Base-by-base conservation (phyloP, 2,797 vertebrate genomes). In the Typhlichthys subterraneus region DNA sequence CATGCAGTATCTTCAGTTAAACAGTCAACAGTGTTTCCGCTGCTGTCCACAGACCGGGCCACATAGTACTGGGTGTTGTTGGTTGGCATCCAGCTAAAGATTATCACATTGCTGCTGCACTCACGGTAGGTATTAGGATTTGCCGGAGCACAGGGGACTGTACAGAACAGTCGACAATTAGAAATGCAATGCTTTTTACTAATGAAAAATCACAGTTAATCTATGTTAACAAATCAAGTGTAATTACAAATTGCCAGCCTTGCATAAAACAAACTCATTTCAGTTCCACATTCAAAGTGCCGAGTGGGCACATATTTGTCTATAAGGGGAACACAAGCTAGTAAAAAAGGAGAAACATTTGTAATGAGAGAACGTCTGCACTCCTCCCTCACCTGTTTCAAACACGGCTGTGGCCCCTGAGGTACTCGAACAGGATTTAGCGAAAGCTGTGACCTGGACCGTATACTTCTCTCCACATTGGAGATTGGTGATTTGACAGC, bases 111-210 rank as follows among this genome's bases (percentile, higher is more conserved):
- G 70, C 87, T 90, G 53, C 78, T 75, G 69, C 93, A 94, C 0
- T 84, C 66, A 1, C 86, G 77, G 33, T 6, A 53, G 12, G 79
- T 42, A 0, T 9, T 0, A 14, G 82, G 38, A n/a, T 82, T 42
- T 10, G 72, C 69, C 1, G 94, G 94, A 45, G 90, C 88, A 57
- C 94, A 95, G 14, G 92, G 89, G 11, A 88, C 94, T 95, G 76
- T 33, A 59, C 48, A 53, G 10, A 15, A 31, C 23, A 54, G 9
- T 51, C 19, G 23, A 0, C 52, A 52, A 49, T 49, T 8, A 49
- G 2, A 54, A 1, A 58, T 47, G 3, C 3, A 68, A 12, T 38
- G 5, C 33, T 38, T 38, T 38, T 8, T 6, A 38, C 5, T 38
- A 38, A n/a, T 33, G 9, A 55, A 38, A 9, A 10, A 33, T 38